Base-by-base conservation (phyloP, 2,113 vertebrate species). In the Pimephales promelas region DNA sequence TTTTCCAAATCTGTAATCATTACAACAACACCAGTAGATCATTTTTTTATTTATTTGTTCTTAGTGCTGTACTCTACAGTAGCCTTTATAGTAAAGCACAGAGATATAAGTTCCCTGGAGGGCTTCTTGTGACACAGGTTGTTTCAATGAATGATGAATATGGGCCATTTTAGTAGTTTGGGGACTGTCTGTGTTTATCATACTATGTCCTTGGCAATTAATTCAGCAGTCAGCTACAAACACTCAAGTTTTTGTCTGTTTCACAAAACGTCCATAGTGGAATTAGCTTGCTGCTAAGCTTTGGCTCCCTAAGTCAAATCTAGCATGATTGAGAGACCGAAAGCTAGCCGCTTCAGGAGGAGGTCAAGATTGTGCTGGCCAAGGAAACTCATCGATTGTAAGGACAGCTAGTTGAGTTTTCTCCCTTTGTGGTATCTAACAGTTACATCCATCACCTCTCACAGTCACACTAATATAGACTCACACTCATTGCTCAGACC, bases 1-100 rank as follows among this genome's bases (percentile, higher is more conserved):
- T 89, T 87, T 88, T 92, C 89, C 88, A 89, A 90, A 92, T 90
- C 87, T 90, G 88, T 86, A 91, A 92, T 92, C 90, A 90, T 92
- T 93, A 87, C 89, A 92, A 92, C 89, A 56, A 85, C 64, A 88
- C 85, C 86, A 86, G 77, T 83, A 86, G 86, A 86, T 80, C 57
- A 86, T 64, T 88, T 81, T 85, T 84, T 87, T 89, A 87, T 85
- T 89, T 81, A 90, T 89, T 89, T 89, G 90, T 89, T 89, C 87
- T 59, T 40, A n/a, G 40, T 10, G 28, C 49, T 28, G 45, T 57
- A 20, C 34, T 24, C 90, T 81, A 83, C 88, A 31, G 4, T 57
- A 45, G 54, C 16, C 9, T 43, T 45, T 40, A 84, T 31, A 47
- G 24, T 47, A 45, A 71, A 4, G 8, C 49, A 14, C 10, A 20